phyloP scores from a whole-genome alignment of 2,797 vertebrate genomes.

The Gymnothorax reevesii region DNA sequence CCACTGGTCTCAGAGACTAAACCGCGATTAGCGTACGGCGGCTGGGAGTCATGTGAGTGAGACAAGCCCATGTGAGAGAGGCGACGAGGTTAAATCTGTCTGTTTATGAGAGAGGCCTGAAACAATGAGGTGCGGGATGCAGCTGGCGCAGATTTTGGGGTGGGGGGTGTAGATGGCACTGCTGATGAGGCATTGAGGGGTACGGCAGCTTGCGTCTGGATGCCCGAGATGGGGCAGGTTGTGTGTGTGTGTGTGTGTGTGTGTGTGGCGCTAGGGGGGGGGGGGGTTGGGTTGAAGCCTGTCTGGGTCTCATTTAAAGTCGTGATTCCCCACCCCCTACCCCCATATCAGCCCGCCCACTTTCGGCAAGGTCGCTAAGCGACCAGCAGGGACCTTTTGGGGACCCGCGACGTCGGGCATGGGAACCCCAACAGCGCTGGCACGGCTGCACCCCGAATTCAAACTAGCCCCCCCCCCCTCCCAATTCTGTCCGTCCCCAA shows the following conservation, averaged over 20 bases:
- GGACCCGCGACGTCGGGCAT: neutral
- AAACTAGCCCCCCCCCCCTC: neutral
- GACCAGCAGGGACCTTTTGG: constrained; percentile 34
- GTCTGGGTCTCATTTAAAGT: constrained; percentile 54
- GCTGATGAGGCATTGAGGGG: constrained; percentile 42
- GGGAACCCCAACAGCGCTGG: constrained; percentile 26
- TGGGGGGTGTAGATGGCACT: constrained; percentile 42
- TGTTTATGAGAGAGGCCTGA: constrained; percentile 48
- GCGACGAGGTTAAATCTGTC: neutral
- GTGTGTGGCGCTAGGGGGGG: constrained; percentile 72
- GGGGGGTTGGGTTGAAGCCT: constrained; percentile 73
- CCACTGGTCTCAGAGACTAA: neutral
- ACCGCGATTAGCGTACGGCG: neutral
- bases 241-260: constrained; percentile 62
- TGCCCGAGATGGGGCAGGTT: neutral
- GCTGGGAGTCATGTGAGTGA: neutral
- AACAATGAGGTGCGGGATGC: constrained; percentile 75
- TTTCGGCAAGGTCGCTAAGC: constrained; percentile 68
- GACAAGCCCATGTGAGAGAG: neutral
- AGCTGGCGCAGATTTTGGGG: constrained; percentile 69
- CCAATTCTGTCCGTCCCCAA: constrained; percentile 40
- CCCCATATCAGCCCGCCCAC: constrained; percentile 19
- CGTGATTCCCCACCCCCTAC: constrained; percentile 31
- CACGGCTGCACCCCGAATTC: neutral
- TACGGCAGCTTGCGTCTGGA: constrained; percentile 70